A percentile compares a stretch with the other conserved stretches of the same genome.
These are phyloP conservation scores for Girardinichthys multiradiatus DNA, from an alignment of 2,113 vertebrate species.

Conservation along the genomic window DNA sequence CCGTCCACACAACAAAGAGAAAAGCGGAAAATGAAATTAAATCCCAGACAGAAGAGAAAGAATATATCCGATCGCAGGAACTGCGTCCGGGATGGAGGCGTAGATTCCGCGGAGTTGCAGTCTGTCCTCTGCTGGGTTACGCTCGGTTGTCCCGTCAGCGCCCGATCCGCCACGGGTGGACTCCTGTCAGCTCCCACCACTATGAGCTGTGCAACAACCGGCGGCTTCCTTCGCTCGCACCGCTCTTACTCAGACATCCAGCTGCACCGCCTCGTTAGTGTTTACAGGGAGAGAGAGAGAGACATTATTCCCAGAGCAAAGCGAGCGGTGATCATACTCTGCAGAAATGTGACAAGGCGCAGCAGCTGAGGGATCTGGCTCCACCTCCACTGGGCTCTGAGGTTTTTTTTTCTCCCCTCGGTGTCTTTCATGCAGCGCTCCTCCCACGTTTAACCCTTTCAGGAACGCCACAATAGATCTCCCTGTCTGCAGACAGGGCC, in stretches of 20 bases:
- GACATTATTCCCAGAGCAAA: constrained; percentile 59
- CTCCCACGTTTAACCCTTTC: constrained; percentile 74
- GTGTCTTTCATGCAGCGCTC: constrained; percentile 61
- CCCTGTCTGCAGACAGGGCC: constrained; percentile 30
- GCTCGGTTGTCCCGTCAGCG: constrained; percentile 65
- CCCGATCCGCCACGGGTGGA: constrained; percentile 28
- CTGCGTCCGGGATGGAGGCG: background rate
- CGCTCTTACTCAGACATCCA: background rate
- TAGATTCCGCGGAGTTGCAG: constrained; percentile 52
- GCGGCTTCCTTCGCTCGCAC: no score
- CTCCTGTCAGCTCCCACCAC: constrained; percentile 10
- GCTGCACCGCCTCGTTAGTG: constrained; percentile 53
- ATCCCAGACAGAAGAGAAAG: constrained; percentile 22
- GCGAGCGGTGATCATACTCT: constrained; percentile 68
- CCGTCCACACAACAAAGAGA: constrained; percentile 30
- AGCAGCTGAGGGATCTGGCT: constrained; percentile 78
- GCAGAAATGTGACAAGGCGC: constrained; percentile 76
- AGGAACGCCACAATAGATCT: constrained; percentile 50
- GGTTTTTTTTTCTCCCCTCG: constrained; percentile 19
- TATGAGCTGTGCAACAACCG: background rate
- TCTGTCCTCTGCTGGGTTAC: constrained; percentile 45
- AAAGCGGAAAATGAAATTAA: background rate
- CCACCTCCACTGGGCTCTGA: constrained; percentile 56
- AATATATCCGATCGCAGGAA: constrained; percentile 11
- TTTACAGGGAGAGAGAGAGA: constrained; percentile 33